These are phyloP conservation scores for Pimpla rufipes DNA, from an alignment of 2,888 invertebrate genomes.

Conservation along the genomic window DNA sequence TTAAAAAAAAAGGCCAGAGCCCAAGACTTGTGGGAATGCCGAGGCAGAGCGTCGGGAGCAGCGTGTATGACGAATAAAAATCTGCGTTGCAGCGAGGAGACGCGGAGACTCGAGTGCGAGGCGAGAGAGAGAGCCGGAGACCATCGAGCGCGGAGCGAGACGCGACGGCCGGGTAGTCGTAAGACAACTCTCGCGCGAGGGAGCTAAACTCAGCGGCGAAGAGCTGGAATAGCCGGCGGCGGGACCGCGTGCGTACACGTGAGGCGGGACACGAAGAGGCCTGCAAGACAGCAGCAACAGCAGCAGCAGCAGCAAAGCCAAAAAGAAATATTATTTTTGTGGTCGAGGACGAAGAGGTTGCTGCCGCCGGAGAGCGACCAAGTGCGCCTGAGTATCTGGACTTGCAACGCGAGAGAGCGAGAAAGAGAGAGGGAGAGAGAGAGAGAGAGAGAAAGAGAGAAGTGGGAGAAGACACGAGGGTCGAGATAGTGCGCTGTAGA, in stretches of 20 bases:
- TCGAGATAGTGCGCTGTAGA: conserved; percentile 60
- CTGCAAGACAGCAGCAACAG: conserved; percentile 58
- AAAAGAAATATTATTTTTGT: conserved; percentile 46
- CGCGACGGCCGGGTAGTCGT: conserved; percentile 26
- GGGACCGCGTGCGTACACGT: conserved; percentile 60
- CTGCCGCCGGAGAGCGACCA: conserved; percentile 34
- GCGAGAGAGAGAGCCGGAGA: no score
- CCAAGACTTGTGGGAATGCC: no score
- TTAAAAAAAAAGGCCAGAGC: no score
- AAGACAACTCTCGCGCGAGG: neutral
- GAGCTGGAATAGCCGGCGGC: conserved; percentile 51
- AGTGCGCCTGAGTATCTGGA: conserved; percentile 28
- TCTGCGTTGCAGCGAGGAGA: neutral
- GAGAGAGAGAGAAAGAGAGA: conserved; percentile 36
- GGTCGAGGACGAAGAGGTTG: conserved; percentile 50
- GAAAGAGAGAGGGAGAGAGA: conserved; percentile 35
- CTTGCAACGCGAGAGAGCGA: conserved; percentile 22
- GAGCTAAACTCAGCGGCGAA: conserved; percentile 26
- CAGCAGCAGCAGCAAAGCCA: conserved; percentile 47
- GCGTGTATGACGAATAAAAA: neutral
- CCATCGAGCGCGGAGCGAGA: neutral
- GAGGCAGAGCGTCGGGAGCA: no score
- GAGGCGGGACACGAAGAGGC: conserved; percentile 65
- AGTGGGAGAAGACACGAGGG: conserved; percentile 51
- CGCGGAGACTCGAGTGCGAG: neutral